Conservation (phyloP, 2,888 invertebrate genomes). For the Lissonota sp. region DNA sequence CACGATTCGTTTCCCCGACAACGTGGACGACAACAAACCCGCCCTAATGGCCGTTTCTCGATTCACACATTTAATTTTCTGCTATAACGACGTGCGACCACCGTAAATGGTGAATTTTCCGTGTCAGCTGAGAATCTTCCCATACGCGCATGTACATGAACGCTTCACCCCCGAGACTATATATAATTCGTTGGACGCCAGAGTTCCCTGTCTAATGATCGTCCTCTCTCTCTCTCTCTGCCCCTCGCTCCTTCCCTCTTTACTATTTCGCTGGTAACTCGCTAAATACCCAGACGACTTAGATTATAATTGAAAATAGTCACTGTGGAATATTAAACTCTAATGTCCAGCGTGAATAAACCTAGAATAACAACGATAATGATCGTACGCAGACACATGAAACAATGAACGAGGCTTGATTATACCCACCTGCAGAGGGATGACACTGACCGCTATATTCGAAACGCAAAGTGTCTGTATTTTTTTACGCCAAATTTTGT, state of each 20-base stretch:
- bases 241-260: neutral
- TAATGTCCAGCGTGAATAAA: slow-evolving; percentile 17
- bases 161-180: slow-evolving; percentile 45
- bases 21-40: slow-evolving; percentile 80
- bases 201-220: neutral
- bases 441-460: too few relatives aligned
- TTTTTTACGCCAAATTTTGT: too few relatives aligned
- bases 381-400: slow-evolving; percentile 14
- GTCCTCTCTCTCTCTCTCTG: neutral
- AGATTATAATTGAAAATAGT: slow-evolving; percentile 54
- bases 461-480: too few relatives aligned
- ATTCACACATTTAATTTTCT: slow-evolving; percentile 82
- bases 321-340: slow-evolving; percentile 58
- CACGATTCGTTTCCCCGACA: slow-evolving; percentile 78
- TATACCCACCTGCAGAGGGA: neutral
- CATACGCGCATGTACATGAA: slow-evolving; percentile 52
- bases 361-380: slow-evolving; percentile 33
- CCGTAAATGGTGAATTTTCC: slow-evolving; percentile 69
- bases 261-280: slow-evolving; percentile 15
- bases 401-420: neutral
- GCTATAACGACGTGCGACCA: slow-evolving; percentile 77
- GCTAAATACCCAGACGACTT: slow-evolving; percentile 25
- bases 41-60: slow-evolving; percentile 79
- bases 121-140: slow-evolving; percentile 51
- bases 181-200: slow-evolving; percentile 56